phyloP scores from a whole-genome alignment of 1,140 invertebrate genomes.

The Heliothis subflexa region DNA sequence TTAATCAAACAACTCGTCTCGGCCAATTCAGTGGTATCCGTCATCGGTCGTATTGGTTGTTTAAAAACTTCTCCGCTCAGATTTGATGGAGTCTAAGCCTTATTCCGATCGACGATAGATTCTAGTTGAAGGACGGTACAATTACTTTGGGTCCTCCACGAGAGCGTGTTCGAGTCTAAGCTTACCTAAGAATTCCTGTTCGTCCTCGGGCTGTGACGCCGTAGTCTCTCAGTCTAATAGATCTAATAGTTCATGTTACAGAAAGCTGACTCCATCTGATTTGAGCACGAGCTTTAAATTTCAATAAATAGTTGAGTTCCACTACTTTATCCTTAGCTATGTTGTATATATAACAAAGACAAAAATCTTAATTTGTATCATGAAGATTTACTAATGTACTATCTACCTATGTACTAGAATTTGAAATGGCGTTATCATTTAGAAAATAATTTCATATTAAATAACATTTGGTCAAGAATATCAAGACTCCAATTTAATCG shows the following conservation, averaged over 20 bases:
- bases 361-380: slow-evolving; percentile 41
- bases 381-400: slow-evolving; percentile 52
- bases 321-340: slow-evolving; percentile 49
- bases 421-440: slow-evolving; percentile 68
- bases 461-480: slow-evolving; percentile 84
- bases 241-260: slow-evolving; percentile 47
- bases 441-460: slow-evolving; percentile 73
- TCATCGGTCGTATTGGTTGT: too few relatives aligned
- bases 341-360: slow-evolving; percentile 50
- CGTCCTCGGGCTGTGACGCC: slow-evolving; percentile 41
- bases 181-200: slow-evolving; percentile 45
- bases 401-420: slow-evolving; percentile 63
- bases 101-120: slow-evolving; percentile 50
- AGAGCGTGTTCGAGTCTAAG: slow-evolving; percentile 37
- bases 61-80: too few relatives aligned
- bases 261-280: slow-evolving; percentile 31
- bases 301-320: slow-evolving; percentile 45
- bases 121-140: slow-evolving; percentile 67
- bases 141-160: slow-evolving; percentile 61
- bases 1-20: too few relatives aligned
- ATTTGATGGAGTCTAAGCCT: too few relatives aligned
- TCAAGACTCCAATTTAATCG: slow-evolving; percentile 82
- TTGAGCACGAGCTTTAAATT: slow-evolving; percentile 50
- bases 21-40: too few relatives aligned
- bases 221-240: slow-evolving; percentile 55